phyloP scores from a whole-genome alignment of 2,888 invertebrate genomes.

The Eucriotettix oculatus region DNA sequence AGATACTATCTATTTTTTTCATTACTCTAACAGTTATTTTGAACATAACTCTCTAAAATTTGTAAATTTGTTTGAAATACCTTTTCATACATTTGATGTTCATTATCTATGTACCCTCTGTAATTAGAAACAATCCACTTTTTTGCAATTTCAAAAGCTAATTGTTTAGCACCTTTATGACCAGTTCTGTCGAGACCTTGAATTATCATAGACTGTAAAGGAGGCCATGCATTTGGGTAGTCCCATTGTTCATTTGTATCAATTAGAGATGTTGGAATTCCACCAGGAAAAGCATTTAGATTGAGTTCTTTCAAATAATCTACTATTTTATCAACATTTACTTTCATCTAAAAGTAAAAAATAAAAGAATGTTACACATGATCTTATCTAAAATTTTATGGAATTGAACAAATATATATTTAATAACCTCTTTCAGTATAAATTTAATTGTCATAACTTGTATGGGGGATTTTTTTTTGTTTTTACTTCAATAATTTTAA shows the following conservation, averaged over 20 bases:
- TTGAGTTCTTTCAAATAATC: constrained; percentile 34
- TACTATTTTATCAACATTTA: constrained; percentile 24
- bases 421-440: too few relatives aligned
- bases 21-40: too few relatives aligned
- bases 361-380: too few relatives aligned
- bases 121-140: constrained; percentile 51
- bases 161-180: constrained; percentile 28
- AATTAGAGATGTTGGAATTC: constrained; percentile 48
- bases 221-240: constrained; percentile 75
- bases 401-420: too few relatives aligned
- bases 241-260: constrained; percentile 63
- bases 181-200: constrained; percentile 44
- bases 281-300: constrained; percentile 35
- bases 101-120: constrained; percentile 37
- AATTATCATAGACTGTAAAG: constrained; percentile 56
- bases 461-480: too few relatives aligned
- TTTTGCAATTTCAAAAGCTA: constrained; percentile 47
- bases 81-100: constrained; percentile 53
- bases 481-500: too few relatives aligned
- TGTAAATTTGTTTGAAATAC: constrained; percentile 17
- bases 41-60: too few relatives aligned
- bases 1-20: too few relatives aligned
- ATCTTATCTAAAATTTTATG: too few relatives aligned
- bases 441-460: too few relatives aligned
- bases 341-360: too few relatives aligned